Evolutionary conservation across 2,888 invertebrate species (phyloP), one percentile per base, ranked within the genome.

Genomic region (Folsomia candida): DNA sequence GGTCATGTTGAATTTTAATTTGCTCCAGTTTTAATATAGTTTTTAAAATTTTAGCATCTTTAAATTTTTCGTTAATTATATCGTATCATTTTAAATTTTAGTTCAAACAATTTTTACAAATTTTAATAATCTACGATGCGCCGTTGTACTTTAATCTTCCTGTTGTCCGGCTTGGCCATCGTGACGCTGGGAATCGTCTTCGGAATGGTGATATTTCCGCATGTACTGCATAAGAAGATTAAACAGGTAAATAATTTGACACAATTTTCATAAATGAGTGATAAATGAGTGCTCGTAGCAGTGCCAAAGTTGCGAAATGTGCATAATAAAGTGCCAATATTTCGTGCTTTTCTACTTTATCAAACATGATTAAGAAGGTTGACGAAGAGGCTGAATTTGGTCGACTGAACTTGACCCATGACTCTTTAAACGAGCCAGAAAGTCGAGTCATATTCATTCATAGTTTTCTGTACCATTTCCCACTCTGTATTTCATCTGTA

Each of bases 181-280:
- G 9, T 68, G 6, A 51, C 29, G 3, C 28, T 68, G 2, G 62
- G 61, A 4, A 28, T 68, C 9, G 62, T 28, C 1, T 24, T 29
- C 14, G 51, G 61, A 54, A 61, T 60, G 61, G 2, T 68, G 9
- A 37, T 68, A 6, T 28, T 68, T 27, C 68, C 68, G 18, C 9
- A 18, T 24, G 11, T 68, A 26, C 26, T 62, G 47, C n/a, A 68
- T 4, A 54, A 22, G 26, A 68, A 62, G 29, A 68, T 68, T 28
- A 68, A 68, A 54, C 54, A 61, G 27, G 68, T 68, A 68, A 62
- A 28, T 67, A 20, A 2, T 65, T 59, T 24, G n/a, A n/a, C n/a
- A n/a, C n/a, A n/a, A 37, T 37, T 59, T 57, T 57, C 9, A n/a
- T n/a, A n/a, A 57, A 57, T 57, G 11, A 47, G 11, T 11, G 47